These are phyloP conservation scores for Leptoclinus maculatus DNA, from an alignment of 2,797 vertebrate species.

Conservation along the genomic window DNA sequence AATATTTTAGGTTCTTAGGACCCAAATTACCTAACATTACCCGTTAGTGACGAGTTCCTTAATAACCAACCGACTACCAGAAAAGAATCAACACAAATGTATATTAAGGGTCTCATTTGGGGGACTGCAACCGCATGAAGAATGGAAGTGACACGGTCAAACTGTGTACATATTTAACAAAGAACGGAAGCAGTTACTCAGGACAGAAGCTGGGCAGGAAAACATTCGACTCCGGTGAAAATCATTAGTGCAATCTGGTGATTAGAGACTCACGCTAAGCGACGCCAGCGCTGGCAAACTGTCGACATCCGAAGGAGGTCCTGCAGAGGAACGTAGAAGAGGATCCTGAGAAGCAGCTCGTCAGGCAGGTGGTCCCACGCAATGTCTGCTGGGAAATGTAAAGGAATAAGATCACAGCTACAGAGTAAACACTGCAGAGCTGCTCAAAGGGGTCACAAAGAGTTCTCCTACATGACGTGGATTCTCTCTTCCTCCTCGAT, in stretches of 20 bases:
- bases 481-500: slow-evolving; percentile 79
- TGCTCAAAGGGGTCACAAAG: neutral
- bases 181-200: neutral
- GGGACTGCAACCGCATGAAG: neutral
- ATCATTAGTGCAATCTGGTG: too few species aligned
- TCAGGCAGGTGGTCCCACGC: slow-evolving; percentile 93
- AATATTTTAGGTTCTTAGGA: too few species aligned
- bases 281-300: slow-evolving; percentile 90
- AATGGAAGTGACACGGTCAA: neutral
- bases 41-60: too few species aligned
- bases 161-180: neutral
- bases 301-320: slow-evolving; percentile 87
- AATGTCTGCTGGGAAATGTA: slow-evolving; percentile 68
- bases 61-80: too few species aligned
- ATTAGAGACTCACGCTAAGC: slow-evolving; percentile 87
- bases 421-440: neutral
- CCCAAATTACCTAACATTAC: too few species aligned
- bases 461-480: slow-evolving; percentile 26
- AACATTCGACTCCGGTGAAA: neutral
- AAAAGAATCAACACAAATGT: too few species aligned
- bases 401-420: neutral
- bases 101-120: neutral
- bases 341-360: slow-evolving; percentile 90
- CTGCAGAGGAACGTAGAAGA: slow-evolving; percentile 85
- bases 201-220: neutral